phyloP scores from a whole-genome alignment of 1,140 invertebrate genomes.

The Propsilocerus akamusi region DNA sequence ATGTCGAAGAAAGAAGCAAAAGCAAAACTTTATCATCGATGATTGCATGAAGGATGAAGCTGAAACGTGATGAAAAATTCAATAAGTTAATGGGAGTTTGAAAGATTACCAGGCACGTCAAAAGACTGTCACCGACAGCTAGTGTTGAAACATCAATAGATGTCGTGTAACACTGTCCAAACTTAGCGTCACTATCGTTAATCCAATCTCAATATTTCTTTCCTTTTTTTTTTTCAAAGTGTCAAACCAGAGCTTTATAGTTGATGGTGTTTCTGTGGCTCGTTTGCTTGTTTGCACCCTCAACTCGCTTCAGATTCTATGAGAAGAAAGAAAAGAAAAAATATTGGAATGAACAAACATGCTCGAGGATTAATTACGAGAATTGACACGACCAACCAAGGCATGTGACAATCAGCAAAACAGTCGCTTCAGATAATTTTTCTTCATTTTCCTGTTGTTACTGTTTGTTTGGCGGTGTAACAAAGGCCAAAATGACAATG shows the following conservation, averaged over 20 bases:
- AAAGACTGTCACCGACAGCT: neutral
- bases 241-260: neutral
- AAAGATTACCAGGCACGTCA: no score
- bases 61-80: no score
- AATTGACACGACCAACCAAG: neutral
- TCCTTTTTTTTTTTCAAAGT: neutral
- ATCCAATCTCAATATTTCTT: neutral
- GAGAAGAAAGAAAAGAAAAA: no score
- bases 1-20: no score
- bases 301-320: no score
- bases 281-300: no score
- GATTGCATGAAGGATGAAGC: neutral
- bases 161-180: no score
- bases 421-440: no score
- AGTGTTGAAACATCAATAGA: no score
- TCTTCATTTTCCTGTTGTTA: neutral
- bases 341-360: neutral
- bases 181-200: no score
- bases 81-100: neutral
- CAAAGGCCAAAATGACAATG: neutral
- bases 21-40: neutral
- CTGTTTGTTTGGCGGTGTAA: neutral
- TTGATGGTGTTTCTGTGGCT: neutral
- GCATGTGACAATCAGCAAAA: neutral
- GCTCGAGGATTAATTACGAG: neutral